phyloP scores from a whole-genome alignment of 1,140 invertebrate species.

The Oppia nitens region DNA sequence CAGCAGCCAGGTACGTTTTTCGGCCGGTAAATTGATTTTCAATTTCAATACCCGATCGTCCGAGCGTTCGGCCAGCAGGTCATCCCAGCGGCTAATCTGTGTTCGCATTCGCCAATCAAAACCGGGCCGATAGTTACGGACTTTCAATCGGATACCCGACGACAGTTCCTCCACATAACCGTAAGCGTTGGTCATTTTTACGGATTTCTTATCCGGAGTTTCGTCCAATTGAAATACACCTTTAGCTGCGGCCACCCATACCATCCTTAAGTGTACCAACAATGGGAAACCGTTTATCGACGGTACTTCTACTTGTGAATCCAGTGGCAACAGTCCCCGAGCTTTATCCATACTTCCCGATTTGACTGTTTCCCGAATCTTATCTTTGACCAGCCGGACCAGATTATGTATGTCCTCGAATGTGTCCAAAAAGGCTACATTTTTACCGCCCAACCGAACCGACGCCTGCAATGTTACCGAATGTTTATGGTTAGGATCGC shows the following conservation, averaged over 20 bases:
- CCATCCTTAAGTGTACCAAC: not conserved
- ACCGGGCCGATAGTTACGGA: not conserved
- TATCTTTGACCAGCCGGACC: not conserved
- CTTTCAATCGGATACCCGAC: slow-evolving; percentile 1
- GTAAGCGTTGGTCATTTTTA: not conserved
- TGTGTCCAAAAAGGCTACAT: not conserved
- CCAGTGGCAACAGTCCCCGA: not conserved
- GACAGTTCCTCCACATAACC: slow-evolving; percentile 4
- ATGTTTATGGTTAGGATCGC: too few relatives aligned
- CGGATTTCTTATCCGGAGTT: not conserved
- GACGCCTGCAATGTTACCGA: slow-evolving; percentile 5
- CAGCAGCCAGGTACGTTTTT: too few relatives aligned
- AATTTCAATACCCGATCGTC: too few relatives aligned
- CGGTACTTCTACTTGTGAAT: not conserved
- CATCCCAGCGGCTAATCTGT: too few relatives aligned
- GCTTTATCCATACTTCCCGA: not conserved
- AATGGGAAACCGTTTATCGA: slow-evolving; percentile 4
- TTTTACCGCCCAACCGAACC: slow-evolving; percentile 1
- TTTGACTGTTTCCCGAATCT: not conserved
- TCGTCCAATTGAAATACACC: not conserved
- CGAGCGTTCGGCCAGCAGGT: too few relatives aligned
- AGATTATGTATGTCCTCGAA: slow-evolving; percentile 5
- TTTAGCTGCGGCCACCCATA: not conserved
- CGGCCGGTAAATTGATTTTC: too few relatives aligned
- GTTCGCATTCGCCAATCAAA: not conserved